Evolutionary conservation across 1,140 invertebrate genomes (phyloP).

Genomic region (Drosophila tani): DNA sequence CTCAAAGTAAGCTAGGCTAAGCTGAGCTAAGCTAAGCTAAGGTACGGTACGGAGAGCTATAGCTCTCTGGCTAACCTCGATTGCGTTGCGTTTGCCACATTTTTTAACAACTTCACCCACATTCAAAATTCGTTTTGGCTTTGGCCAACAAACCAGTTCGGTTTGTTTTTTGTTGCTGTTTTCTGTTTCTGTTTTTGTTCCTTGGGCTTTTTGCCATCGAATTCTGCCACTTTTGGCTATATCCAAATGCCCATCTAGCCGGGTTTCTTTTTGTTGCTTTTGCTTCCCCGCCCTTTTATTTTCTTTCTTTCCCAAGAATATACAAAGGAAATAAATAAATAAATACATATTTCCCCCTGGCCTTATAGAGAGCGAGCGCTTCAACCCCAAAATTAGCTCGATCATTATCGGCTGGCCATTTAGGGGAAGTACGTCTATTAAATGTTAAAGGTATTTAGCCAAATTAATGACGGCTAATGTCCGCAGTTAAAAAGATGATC

Average conservation of each 20-base stretch:
- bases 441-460: slow-evolving; percentile 24
- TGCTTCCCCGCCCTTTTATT: slow-evolving; percentile 8
- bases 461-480: slow-evolving; percentile 4
- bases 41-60: slow-evolving; percentile 6
- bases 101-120: slow-evolving; percentile 81
- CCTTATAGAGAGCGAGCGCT: slow-evolving; percentile 16
- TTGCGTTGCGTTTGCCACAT: slow-evolving; percentile 75
- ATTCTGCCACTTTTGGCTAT: slow-evolving; percentile 41
- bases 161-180: slow-evolving; percentile 29
- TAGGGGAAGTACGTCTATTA: slow-evolving; percentile 17
- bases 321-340: neutral
- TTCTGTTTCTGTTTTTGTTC: slow-evolving; percentile 8
- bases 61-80: slow-evolving; percentile 67
- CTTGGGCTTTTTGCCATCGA: slow-evolving; percentile 39
- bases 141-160: slow-evolving; percentile 72
- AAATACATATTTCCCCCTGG: slow-evolving; percentile 4
- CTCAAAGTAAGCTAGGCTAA: slow-evolving; percentile 32
- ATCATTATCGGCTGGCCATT: slow-evolving; percentile 25
- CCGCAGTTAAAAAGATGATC: neutral
- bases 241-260: slow-evolving; percentile 46
- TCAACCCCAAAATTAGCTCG: slow-evolving; percentile 10
- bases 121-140: slow-evolving; percentile 82
- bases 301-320: slow-evolving; percentile 9
- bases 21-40: slow-evolving; percentile 2
- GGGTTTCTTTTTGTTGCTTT: slow-evolving; percentile 4